phyloP scores from a whole-genome alignment of 2,888 invertebrate genomes.

The Pemphredon lugubris region DNA sequence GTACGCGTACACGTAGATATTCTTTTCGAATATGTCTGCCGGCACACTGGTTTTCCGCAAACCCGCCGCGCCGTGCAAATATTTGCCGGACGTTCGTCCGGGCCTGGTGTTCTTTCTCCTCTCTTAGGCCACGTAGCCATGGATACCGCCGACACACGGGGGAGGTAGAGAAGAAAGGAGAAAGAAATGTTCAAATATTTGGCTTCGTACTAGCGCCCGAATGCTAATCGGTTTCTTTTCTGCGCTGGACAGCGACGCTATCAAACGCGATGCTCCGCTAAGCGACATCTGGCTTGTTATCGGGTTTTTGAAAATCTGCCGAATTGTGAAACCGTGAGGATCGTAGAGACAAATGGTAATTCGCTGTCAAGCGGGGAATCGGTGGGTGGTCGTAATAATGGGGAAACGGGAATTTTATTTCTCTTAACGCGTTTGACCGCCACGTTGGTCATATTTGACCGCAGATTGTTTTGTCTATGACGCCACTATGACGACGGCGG shows the following conservation, averaged over 20 bases:
- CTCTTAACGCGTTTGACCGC: too few relatives aligned
- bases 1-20: slow-evolving; percentile 16
- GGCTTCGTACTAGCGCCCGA: slow-evolving; percentile 45
- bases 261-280: slow-evolving; percentile 10
- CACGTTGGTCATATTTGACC: too few relatives aligned
- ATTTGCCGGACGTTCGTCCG: slow-evolving; percentile 71
- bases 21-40: slow-evolving; percentile 46
- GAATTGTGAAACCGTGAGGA: too few relatives aligned
- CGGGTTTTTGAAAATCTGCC: background rate
- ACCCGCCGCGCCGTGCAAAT: slow-evolving; percentile 69
- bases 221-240: slow-evolving; percentile 58
- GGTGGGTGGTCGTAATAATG: too few relatives aligned
- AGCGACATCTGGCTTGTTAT: slow-evolving; percentile 10
- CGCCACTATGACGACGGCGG: too few relatives aligned
- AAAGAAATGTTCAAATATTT: slow-evolving; percentile 63
- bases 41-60: slow-evolving; percentile 66
- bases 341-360: too few relatives aligned
- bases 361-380: too few relatives aligned
- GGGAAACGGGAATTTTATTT: too few relatives aligned
- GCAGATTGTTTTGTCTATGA: too few relatives aligned
- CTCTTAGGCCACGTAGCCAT: slow-evolving; percentile 67
- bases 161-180: slow-evolving; percentile 32
- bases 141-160: slow-evolving; percentile 69
- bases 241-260: slow-evolving; percentile 34
- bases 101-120: slow-evolving; percentile 41